phyloP scores from a whole-genome alignment of 2,888 invertebrate species.

The Nomada goodeniana region DNA sequence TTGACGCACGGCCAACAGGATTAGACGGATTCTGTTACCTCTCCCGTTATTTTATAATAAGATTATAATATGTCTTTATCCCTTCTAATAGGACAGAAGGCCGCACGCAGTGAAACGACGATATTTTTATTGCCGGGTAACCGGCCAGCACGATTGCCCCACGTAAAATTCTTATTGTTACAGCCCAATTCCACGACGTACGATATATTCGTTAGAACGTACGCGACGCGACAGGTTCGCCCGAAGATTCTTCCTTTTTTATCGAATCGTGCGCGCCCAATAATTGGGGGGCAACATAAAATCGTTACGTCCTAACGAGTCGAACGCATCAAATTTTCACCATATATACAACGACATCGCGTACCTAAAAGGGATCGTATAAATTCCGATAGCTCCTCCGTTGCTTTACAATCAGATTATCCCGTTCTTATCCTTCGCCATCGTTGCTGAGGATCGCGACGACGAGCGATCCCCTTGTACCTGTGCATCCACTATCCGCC shows the following conservation, averaged over 20 bases:
- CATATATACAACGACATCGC: not conserved
- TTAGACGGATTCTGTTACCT: slow-evolving; percentile 21
- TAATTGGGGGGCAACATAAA: not conserved
- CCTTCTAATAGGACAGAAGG: not conserved
- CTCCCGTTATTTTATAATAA: slow-evolving; percentile 28
- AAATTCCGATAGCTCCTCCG: slow-evolving; percentile 29
- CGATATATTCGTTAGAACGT: too few relatives aligned
- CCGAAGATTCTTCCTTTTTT: too few relatives aligned
- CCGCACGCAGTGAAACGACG: not conserved
- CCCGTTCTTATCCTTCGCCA: slow-evolving; percentile 24
- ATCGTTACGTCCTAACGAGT: not conserved
- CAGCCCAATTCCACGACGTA: too few relatives aligned
- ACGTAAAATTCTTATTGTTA: not conserved
- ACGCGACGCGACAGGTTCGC: too few relatives aligned
- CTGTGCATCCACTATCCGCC: not conserved
- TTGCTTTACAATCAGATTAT: slow-evolving; percentile 34
- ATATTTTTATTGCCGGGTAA: not conserved
- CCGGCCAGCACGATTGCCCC: not conserved
- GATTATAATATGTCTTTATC: slow-evolving; percentile 43
- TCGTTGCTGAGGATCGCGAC: slow-evolving; percentile 7
- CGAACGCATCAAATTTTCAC: slow-evolving; percentile 3
- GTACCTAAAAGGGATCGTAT: slow-evolving; percentile 23
- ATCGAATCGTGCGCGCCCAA: too few relatives aligned
- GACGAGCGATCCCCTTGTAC: slow-evolving; percentile 34
- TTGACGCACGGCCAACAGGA: slow-evolving; percentile 27